Percentiles rank a stretch among this genome's conserved stretches.
phyloP scores from a whole-genome alignment of 2,797 vertebrate species.

The Triplophysa yarkandensis region DNA sequence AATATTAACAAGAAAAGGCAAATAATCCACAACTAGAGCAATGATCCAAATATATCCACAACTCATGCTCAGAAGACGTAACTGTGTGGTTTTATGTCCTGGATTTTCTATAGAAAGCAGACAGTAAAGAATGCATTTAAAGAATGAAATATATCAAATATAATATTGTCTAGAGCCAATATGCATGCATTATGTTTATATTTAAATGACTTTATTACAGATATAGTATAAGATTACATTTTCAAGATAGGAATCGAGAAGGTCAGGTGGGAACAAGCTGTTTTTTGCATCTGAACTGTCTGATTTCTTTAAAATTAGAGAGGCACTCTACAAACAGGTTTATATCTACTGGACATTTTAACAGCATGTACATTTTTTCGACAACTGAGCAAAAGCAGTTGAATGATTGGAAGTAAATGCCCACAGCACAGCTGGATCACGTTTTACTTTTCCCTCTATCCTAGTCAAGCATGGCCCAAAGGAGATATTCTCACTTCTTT shows the following conservation, averaged over 20 bases:
- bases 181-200: too few species aligned
- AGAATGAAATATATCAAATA: too few species aligned
- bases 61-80: background rate
- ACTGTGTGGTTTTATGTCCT: background rate
- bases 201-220: too few species aligned
- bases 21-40: background rate
- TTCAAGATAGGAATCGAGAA: too few species aligned
- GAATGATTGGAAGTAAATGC: conserved; percentile 33
- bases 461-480: conserved; percentile 30
- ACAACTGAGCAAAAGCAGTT: conserved; percentile 10
- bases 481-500: conserved; percentile 37
- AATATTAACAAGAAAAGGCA: background rate
- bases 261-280: conserved; percentile 12
- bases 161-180: too few species aligned
- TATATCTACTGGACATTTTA: conserved; percentile 29
- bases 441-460: conserved; percentile 22
- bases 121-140: background rate
- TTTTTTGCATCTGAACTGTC: conserved; percentile 35
- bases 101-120: background rate
- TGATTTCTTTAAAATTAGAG: conserved; percentile 37
- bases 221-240: too few species aligned
- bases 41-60: conserved; percentile 10
- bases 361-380: conserved; percentile 28
- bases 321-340: conserved; percentile 34
- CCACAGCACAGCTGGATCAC: conserved; percentile 30